Evolutionary conservation across 1,140 invertebrate species (phyloP).

Genomic region (Nebria ingens): DNA sequence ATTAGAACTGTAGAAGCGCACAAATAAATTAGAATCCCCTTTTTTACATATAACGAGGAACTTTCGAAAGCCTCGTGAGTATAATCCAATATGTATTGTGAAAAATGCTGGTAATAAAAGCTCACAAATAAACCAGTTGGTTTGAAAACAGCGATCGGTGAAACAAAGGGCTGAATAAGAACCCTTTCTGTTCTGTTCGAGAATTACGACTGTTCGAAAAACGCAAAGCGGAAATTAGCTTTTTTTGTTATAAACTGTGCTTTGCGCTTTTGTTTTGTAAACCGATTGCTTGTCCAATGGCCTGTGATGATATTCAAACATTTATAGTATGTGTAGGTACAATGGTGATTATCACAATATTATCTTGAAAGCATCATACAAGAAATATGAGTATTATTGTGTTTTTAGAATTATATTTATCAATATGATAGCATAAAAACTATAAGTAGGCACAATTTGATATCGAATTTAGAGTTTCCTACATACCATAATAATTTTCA

Average conservation of each 20-base stretch:
- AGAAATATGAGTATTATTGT: too few species aligned
- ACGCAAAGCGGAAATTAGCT: slow-evolving; percentile 11
- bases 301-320: neutral
- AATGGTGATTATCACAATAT: too few species aligned
- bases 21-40: neutral
- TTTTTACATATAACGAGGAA: neutral
- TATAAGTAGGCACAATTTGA: too few species aligned
- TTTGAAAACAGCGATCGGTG: neutral
- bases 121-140: slow-evolving; percentile 1
- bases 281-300: neutral
- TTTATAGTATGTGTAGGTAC: too few species aligned
- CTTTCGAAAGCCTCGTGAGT: slow-evolving; percentile 2
- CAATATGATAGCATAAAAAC: too few species aligned
- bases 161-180: slow-evolving; percentile 8
- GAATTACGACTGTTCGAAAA: slow-evolving; percentile 10
- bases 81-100: slow-evolving; percentile 9
- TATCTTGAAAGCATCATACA: too few species aligned
- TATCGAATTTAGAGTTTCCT: too few species aligned
- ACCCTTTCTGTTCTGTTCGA: slow-evolving; percentile 4
- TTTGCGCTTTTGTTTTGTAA: neutral
- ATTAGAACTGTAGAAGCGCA: too few species aligned
- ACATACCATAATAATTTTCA: too few species aligned
- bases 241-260: slow-evolving; percentile 7
- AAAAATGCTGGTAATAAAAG: slow-evolving; percentile 6
- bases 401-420: too few species aligned